phyloP scores from a whole-genome alignment of 2,113 vertebrate genomes.

The Fregata magnificens region DNA sequence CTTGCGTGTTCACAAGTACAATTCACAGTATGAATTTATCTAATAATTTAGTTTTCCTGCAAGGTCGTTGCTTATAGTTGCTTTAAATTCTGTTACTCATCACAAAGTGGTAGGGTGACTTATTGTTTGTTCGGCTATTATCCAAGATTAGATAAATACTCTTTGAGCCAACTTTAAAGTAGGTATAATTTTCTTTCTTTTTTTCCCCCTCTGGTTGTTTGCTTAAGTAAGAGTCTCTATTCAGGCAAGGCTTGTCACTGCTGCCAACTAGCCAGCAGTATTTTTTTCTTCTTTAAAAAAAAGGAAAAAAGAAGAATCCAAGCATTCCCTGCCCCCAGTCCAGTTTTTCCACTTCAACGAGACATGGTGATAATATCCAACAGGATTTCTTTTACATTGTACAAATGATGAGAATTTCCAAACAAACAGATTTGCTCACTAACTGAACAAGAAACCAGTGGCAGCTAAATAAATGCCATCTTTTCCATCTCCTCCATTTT shows the following conservation, averaged over 20 bases:
- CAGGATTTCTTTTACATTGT: neutral
- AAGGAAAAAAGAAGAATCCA: neutral
- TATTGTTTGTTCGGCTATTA: neutral
- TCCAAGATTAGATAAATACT: neutral
- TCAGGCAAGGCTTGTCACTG: neutral
- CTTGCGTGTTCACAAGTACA: neutral
- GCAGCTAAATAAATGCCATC: neutral
- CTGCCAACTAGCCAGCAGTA: neutral
- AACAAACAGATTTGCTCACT: neutral
- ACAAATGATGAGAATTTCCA: neutral
- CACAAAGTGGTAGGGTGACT: neutral
- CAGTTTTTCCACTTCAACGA: neutral
- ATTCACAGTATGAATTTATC: neutral
- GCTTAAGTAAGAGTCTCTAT: neutral
- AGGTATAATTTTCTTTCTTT: neutral
- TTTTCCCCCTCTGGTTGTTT: fast-evolving
- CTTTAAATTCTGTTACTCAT: neutral
- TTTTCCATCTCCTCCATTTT: neutral
- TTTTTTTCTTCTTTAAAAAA: neutral
- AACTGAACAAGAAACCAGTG: neutral
- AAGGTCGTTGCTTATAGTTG: neutral
- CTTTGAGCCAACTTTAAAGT: neutral
- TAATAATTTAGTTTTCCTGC: neutral
- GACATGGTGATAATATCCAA: neutral
- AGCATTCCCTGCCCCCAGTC: neutral